These are phyloP conservation scores for Coranthus polyacanthus DNA, from an alignment of 2,797 vertebrate species.

Conservation along the genomic window DNA sequence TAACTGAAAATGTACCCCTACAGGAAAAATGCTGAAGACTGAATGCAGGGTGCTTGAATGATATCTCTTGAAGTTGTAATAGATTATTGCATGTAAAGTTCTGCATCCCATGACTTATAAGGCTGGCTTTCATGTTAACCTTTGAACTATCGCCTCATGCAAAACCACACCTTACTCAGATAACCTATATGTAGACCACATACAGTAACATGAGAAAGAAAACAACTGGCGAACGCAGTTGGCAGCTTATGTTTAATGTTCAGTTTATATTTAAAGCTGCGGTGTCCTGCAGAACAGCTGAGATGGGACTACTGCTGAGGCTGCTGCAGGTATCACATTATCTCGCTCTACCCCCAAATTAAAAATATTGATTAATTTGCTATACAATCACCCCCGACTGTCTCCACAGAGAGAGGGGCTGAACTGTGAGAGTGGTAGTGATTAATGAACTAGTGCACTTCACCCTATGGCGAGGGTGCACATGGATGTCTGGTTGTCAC, in stretches of 20 bases:
- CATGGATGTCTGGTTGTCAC: slow-evolving; percentile 23
- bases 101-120: background rate
- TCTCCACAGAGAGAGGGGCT: slow-evolving; percentile 19
- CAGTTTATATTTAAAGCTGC: slow-evolving; percentile 7
- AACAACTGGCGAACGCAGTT: slow-evolving; percentile 6
- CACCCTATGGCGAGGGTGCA: slow-evolving; percentile 43
- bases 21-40: background rate
- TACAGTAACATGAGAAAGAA: slow-evolving; percentile 12
- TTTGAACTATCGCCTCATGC: background rate
- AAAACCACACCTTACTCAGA: slow-evolving; percentile 10
- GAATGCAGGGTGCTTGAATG: background rate
- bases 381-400: background rate
- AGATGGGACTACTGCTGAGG: background rate
- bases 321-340: slow-evolving; percentile 21
- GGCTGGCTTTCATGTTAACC: background rate
- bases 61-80: background rate
- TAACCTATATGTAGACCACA: background rate
- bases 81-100: background rate
- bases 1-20: slow-evolving; percentile 6
- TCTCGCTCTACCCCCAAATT: slow-evolving; percentile 31
- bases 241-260: slow-evolving; percentile 1
- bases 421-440: slow-evolving; percentile 28
- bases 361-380: slow-evolving; percentile 51
- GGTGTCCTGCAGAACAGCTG: slow-evolving; percentile 16
- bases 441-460: slow-evolving; percentile 56